phyloP scores from a whole-genome alignment of 2,113 vertebrate species.

The Dissostichus mawsoni region DNA sequence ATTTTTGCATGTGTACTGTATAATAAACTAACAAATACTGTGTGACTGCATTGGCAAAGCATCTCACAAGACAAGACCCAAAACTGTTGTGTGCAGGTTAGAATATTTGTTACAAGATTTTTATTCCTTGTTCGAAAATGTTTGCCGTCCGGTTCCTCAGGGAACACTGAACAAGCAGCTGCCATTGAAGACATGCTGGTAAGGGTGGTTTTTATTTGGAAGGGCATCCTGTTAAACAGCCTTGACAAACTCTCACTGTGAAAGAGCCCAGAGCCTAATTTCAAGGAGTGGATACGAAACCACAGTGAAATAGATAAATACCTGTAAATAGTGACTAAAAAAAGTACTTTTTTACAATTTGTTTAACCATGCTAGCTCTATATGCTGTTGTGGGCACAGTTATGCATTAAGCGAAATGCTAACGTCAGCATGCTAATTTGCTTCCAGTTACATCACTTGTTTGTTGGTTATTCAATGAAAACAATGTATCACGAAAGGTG shows the following conservation, averaged over 20 bases:
- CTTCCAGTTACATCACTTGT: not conserved
- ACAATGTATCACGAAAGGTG: not conserved
- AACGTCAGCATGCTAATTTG: not conserved
- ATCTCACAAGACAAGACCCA: not conserved
- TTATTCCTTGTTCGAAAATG: not conserved
- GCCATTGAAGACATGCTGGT: not conserved
- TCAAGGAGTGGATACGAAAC: not conserved
- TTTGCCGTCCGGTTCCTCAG: not conserved
- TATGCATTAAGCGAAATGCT: not conserved
- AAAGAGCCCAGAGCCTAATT: not conserved
- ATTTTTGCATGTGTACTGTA: slow-evolving; percentile 8
- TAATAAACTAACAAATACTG: slow-evolving; percentile 7
- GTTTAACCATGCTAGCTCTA: not conserved
- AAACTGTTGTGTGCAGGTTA: not conserved
- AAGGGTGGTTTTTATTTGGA: not conserved
- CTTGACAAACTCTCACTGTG: not conserved
- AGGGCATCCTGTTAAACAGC: not conserved
- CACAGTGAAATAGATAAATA: not conserved
- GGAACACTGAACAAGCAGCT: not conserved
- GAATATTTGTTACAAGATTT: not conserved
- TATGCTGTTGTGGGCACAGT: not conserved
- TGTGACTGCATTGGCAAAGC: not conserved
- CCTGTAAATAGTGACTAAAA: not conserved
- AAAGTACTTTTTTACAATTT: not conserved
- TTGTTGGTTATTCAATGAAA: not conserved